Evolutionary conservation across 2,797 vertebrate genomes (phyloP).

Genomic region (Paedocypris micromegethes): DNA sequence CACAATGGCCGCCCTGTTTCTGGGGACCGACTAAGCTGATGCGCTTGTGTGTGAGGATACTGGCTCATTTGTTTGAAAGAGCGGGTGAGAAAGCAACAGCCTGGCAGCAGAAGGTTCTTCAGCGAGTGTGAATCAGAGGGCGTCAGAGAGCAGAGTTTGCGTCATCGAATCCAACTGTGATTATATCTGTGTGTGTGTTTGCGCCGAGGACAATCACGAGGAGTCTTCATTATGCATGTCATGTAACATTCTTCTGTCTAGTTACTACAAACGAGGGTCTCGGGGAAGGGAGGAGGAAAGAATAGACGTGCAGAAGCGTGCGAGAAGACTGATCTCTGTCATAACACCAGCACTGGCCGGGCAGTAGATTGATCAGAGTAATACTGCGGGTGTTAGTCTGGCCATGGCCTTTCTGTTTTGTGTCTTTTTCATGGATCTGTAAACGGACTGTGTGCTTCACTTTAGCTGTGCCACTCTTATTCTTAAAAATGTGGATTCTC

Average conservation of each 20-base stretch:
- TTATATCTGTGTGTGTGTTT: background rate
- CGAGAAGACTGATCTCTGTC: no score
- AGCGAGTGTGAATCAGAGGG: constrained; percentile 29
- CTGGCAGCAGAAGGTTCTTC: constrained; percentile 21
- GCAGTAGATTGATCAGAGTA: no score
- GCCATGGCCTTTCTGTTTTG: no score
- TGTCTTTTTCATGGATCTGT: no score
- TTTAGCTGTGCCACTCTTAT: no score
- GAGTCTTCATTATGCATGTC: background rate
- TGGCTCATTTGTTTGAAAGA: constrained; percentile 3
- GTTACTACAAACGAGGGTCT: background rate
- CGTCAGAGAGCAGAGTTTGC: constrained; percentile 22
- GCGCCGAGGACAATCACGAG: background rate
- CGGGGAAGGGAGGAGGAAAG: no score
- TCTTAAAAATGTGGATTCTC: no score
- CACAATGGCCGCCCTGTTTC: constrained; percentile 8
- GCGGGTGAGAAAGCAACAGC: constrained; percentile 11
- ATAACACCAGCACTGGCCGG: no score
- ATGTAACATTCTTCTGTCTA: background rate
- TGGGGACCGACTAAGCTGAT: background rate
- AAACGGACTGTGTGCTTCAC: no score
- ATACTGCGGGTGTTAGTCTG: no score
- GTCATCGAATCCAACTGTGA: constrained; percentile 16
- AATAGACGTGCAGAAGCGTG: background rate
- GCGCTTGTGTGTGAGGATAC: background rate